Base-by-base conservation (phyloP, 2,113 vertebrate species). In the Gallinago paraguaiae region DNA sequence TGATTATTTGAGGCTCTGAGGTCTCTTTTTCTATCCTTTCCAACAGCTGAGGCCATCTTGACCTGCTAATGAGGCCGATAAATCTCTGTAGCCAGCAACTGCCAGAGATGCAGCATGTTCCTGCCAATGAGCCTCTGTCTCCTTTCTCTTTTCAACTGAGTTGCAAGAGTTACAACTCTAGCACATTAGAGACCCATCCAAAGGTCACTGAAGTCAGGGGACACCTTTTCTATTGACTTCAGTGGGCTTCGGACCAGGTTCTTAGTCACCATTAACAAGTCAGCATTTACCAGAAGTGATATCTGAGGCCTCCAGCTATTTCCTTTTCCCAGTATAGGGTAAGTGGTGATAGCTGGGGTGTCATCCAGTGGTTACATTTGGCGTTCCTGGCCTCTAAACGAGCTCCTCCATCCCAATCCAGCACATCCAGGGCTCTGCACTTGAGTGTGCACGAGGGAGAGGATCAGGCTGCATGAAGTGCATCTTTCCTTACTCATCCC, bases 271-370 rank as follows among this genome's bases (percentile, higher is more conserved):
- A 20, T 53, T 46, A 61, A 15, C 86, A 37, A 82, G 83, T 86
- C 93, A 95, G 91, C 61, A 61, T 96, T 96, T 96, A 93, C 90
- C 78, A 97, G 96, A 91, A 95, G 90, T 80, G 95, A 89, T 69
- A 85, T 91, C 87, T 68, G 69, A 88, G 28, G 50, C 90, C 53
- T 90, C 79, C 92, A 93, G 95, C 45, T 68, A 48, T 95, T 96
- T 97, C 95, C 91, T 94, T 50, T 89, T 94, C 93, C 74, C 91
- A 82, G 43, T 78, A 16, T 4, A 93, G 86, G 46, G 59, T 12
- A 19, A 70, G 82, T 25, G 54, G 59, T 72, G 90, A 90, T 45
- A 95, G 76, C 88, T 94, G 67, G 45, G 63, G 82, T 95, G 88
- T 95, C 91, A 86, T 88, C 71, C 94, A 92, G 82, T 95, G 94